Conservation (phyloP, 2,888 invertebrate genomes). For the Hetaerina titia region DNA sequence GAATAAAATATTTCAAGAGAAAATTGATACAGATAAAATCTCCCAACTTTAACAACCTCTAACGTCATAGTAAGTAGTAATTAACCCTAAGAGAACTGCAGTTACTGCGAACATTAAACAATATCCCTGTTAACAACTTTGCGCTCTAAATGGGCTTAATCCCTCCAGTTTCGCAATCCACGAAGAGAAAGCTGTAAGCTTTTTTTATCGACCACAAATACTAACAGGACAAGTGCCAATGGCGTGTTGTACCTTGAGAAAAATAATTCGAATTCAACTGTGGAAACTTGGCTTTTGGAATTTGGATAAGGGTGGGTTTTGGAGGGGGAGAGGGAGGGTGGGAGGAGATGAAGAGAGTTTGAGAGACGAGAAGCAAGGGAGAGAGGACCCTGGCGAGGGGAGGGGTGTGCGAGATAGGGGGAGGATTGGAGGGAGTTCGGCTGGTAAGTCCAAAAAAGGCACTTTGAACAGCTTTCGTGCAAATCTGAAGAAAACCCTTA, state of each 20-base stretch:
- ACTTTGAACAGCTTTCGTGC: constrained; percentile 65
- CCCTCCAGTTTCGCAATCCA: not conserved
- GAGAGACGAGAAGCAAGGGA: not conserved
- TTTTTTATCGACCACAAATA: not conserved
- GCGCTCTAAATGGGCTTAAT: not conserved
- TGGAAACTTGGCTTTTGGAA: constrained; percentile 22
- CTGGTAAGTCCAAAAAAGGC: constrained; percentile 50
- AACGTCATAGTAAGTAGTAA: not conserved
- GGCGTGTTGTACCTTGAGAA: constrained; percentile 29
- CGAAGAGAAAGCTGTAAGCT: not conserved
- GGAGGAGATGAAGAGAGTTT: not conserved
- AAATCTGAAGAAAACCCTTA: constrained; percentile 64
- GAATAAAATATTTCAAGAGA: too few species aligned
- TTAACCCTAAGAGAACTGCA: not conserved
- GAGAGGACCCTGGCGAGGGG: not conserved
- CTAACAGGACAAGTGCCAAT: not conserved
- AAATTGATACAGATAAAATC: not conserved
- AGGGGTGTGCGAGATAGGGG: not conserved
- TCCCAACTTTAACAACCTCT: not conserved
- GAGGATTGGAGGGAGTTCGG: not conserved
- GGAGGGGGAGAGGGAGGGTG: not conserved
- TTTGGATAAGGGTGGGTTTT: not conserved
- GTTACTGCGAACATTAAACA: not conserved
- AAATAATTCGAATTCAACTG: constrained; percentile 19
- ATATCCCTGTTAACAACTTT: not conserved